Evolutionary conservation across 2,888 invertebrate genomes (phyloP).

Genomic region (Calameuta pallipes): DNA sequence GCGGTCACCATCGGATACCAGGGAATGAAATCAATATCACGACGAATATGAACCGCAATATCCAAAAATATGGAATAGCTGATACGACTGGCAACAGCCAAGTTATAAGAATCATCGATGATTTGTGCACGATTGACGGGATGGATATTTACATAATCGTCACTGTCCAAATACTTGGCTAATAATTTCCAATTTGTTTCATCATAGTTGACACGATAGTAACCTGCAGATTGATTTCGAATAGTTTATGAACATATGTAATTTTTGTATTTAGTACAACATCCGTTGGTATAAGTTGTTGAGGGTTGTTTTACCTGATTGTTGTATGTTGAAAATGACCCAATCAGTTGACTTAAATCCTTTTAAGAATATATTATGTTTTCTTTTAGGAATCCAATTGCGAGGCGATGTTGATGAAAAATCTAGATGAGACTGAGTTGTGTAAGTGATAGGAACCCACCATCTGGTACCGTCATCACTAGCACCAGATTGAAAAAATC

Average conservation of each 20-base stretch:
- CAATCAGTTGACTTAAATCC: constrained; percentile 64
- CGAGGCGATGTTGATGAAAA: constrained; percentile 30
- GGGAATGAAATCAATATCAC: too few species aligned
- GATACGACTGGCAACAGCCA: constrained; percentile 67
- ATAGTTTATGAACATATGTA: background rate
- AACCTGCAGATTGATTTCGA: constrained; percentile 42
- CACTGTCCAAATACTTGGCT: constrained; percentile 35
- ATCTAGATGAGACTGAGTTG: constrained; percentile 27
- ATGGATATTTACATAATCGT: constrained; percentile 10
- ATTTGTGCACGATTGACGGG: constrained; percentile 68
- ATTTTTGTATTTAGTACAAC: background rate
- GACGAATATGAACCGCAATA: too few species aligned
- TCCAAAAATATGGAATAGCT: too few species aligned
- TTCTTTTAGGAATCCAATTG: constrained; percentile 26
- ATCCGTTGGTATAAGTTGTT: background rate
- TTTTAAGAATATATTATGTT: constrained; percentile 23
- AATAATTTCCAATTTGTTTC: constrained; percentile 58
- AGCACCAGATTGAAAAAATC: constrained; percentile 25
- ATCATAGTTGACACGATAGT: constrained; percentile 64
- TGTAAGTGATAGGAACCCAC: constrained; percentile 51
- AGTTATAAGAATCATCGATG: constrained; percentile 67
- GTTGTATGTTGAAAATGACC: constrained; percentile 73
- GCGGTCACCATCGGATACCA: constrained; percentile 75
- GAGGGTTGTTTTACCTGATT: constrained; percentile 68
- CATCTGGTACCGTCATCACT: constrained; percentile 30